Base-by-base conservation (phyloP, 92 coral and sea anemone genomes). In the Heteractis magnifica region DNA sequence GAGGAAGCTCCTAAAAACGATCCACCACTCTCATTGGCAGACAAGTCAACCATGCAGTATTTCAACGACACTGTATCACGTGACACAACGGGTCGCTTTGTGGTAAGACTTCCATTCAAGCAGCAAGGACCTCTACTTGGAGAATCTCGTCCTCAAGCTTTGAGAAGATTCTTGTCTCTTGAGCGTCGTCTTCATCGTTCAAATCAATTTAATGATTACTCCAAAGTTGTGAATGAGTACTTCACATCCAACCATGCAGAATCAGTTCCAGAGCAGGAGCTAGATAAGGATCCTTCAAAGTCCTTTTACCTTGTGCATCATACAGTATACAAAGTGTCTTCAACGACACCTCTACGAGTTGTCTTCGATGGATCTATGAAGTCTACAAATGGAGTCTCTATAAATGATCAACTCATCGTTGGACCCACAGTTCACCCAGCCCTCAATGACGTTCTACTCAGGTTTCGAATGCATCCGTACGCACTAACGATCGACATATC, bases 1-100 rank as follows among this genome's bases (percentile, higher is more conserved):
- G 86, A 89, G 71, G 83, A 89, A 79, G 80, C 86, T 10, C 89
- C 92, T 34, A 64, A 85, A 79, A 52, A 81, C 20, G 77, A 49
- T 56, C 65, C 64, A 0, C 71, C 89, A 44, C 81, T 89, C 10
- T 81, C 92, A 16, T 58, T 89, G 51, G 16, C 26, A 26, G 26
- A 26, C 26, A 26, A 26, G 26, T 26, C 26, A 26, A 26, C 26
- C 26, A 26, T 26, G 26, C 51, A 88, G 19, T 80, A 88, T 41
- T 72, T 16, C 65, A 78, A 71, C 85, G 3, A 49, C 41, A 59
- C 51, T 68, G 89, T 83, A 48, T 41, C 52, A 68, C 90, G 87
- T 65, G 77, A 26, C 26, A 26, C 26, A 26, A 26, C 26, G 26
- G 26, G 26, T 26, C 26, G 26, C 26, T 26, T 26, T 26, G 26